Percentiles rank a stretch among this genome's conserved stretches.
These are phyloP conservation scores for Martes martes DNA, from an alignment of 2,113 vertebrate species.

Conservation along the genomic window DNA sequence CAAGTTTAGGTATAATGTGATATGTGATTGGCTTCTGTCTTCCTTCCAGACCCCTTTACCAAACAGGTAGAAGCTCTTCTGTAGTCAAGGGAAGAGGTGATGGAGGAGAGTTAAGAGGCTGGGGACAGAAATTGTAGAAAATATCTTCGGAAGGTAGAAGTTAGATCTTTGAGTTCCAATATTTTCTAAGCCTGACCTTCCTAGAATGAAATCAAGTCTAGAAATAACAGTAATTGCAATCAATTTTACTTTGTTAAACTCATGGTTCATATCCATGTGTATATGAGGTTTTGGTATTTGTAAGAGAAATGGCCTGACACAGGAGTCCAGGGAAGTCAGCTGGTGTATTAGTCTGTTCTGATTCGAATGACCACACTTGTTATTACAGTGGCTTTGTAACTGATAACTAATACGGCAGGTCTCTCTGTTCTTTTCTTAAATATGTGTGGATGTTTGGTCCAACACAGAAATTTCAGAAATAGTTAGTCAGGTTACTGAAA, in stretches of 20 bases:
- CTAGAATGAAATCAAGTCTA: not conserved
- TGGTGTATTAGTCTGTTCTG: not conserved
- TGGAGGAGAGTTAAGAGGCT: not conserved
- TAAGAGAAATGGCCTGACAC: not conserved
- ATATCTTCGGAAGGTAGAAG: not conserved
- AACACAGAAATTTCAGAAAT: not conserved
- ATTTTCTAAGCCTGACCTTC: not conserved
- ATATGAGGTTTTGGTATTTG: not conserved
- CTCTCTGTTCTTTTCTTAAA: conserved; percentile 15
- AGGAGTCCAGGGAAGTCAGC: not conserved
- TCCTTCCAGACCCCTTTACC: not conserved
- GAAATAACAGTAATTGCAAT: not conserved
- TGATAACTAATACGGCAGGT: not conserved
- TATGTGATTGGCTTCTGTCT: not conserved
- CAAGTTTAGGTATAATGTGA: not conserved
- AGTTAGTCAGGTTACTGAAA: not conserved
- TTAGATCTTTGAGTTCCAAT: conserved; percentile 13
- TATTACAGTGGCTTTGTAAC: not conserved
- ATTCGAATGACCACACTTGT: not conserved
- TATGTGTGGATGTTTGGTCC: conserved; percentile 24
- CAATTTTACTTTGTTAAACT: conserved; percentile 10
- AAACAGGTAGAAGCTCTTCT: not conserved
- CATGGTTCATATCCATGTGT: not conserved
- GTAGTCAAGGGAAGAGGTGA: not conserved
- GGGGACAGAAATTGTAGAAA: not conserved